These are phyloP conservation scores for Nothoprocta pentlandii DNA, from an alignment of 2,113 vertebrate genomes.

Conservation along the genomic window DNA sequence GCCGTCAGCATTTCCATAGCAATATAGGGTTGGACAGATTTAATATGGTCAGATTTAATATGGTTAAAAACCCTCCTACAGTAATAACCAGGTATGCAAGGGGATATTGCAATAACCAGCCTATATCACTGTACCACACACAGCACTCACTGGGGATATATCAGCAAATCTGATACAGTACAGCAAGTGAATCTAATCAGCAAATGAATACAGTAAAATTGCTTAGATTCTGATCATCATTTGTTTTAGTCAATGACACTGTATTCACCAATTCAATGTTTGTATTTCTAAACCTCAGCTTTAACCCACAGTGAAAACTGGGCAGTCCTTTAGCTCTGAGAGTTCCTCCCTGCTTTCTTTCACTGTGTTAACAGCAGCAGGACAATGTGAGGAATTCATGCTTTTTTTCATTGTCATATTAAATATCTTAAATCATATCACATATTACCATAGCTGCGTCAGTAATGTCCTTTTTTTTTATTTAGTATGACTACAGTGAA, in stretches of 20 bases:
- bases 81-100: background rate
- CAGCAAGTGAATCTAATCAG: too few relatives aligned
- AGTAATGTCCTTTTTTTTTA: background rate
- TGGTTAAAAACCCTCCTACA: background rate
- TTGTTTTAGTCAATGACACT: background rate
- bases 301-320: background rate
- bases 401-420: background rate
- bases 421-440: background rate
- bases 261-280: background rate
- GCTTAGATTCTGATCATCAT: background rate
- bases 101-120: background rate
- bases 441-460: background rate
- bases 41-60: background rate
- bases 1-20: background rate
- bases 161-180: background rate
- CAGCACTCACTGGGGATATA: accelerated
- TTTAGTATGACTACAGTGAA: background rate
- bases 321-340: background rate
- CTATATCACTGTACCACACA: background rate
- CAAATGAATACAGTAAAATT: background rate
- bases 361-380: background rate
- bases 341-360: background rate
- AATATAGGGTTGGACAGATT: background rate
- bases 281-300: background rate
- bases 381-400: background rate